Conservation (phyloP, 2,888 invertebrate genomes). For the Drosophila barbarae region DNA sequence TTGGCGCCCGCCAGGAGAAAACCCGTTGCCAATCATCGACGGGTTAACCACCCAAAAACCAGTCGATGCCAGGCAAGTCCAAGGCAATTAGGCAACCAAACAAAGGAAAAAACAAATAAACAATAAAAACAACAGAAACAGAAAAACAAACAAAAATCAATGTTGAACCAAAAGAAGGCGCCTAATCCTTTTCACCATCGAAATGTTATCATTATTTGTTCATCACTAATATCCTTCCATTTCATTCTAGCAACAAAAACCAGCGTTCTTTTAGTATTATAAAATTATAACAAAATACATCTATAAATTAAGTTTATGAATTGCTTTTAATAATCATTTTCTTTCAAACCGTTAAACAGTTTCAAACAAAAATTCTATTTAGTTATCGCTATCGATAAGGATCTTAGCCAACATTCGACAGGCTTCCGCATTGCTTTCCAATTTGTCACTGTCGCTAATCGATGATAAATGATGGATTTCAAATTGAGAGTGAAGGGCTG, state of each 20-base stretch:
- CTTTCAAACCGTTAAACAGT: not conserved
- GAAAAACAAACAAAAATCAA: not conserved
- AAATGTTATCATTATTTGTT: not conserved
- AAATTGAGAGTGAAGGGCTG: constrained; percentile 22
- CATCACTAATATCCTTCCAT: not conserved
- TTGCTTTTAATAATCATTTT: too few species aligned
- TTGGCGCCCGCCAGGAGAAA: constrained; percentile 37
- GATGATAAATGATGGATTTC: constrained; percentile 25
- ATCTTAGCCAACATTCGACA: not conserved
- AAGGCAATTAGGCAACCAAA: constrained; percentile 63
- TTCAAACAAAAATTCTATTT: not conserved
- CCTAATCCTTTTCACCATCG: not conserved
- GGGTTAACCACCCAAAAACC: constrained; percentile 67
- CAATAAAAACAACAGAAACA: constrained; percentile 2
- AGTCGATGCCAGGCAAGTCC: constrained; percentile 68
- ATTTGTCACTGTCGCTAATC: constrained; percentile 10
- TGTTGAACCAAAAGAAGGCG: not conserved
- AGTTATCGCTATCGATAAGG: not conserved
- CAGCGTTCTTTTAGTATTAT: too few species aligned
- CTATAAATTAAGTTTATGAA: too few species aligned
- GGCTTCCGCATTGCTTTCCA: constrained; percentile 12
- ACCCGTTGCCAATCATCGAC: constrained; percentile 45
- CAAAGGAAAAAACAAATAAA: constrained; percentile 1
- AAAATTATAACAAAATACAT: too few species aligned
- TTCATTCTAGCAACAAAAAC: too few species aligned